Conservation (phyloP, 1,140 invertebrate genomes). For the Phymastichus coffea region DNA sequence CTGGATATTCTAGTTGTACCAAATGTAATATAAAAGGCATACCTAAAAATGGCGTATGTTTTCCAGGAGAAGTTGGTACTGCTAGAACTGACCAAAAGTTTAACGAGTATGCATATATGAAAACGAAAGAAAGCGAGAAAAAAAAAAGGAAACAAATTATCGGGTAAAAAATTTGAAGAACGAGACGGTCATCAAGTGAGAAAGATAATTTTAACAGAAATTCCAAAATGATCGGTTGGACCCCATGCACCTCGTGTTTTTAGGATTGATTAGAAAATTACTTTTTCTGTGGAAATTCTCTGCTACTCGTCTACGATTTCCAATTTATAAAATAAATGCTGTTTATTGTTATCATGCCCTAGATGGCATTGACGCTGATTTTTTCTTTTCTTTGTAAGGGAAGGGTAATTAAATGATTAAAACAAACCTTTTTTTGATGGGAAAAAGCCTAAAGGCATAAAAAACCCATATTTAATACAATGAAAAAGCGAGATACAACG, state of each 20-base stretch:
- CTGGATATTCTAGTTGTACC: conserved; percentile 43
- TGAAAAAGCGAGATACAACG: too few species aligned
- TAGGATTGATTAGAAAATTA: conserved; percentile 42
- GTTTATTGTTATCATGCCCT: too few species aligned
- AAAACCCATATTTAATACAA: too few species aligned
- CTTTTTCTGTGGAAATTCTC: conserved; percentile 36
- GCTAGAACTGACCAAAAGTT: conserved; percentile 2
- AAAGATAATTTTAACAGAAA: background rate
- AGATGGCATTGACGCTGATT: too few species aligned
- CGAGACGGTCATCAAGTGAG: background rate
- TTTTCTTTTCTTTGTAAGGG: too few species aligned
- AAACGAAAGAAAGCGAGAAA: too few species aligned
- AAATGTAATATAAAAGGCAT: conserved; percentile 40
- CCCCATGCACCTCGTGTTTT: conserved; percentile 44
- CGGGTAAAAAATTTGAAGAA: background rate
- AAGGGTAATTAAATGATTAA: too few species aligned
- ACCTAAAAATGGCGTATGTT: conserved; percentile 27
- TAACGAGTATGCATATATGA: too few species aligned
- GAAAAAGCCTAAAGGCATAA: too few species aligned
- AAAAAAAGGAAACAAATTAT: too few species aligned
- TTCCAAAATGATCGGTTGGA: conserved; percentile 36
- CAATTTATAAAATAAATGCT: conserved; percentile 1
- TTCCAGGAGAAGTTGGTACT: conserved; percentile 12
- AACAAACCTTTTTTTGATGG: too few species aligned
- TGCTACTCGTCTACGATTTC: conserved; percentile 21